phyloP scores from a whole-genome alignment of 2,888 invertebrate species.

The Tethea ocularis region DNA sequence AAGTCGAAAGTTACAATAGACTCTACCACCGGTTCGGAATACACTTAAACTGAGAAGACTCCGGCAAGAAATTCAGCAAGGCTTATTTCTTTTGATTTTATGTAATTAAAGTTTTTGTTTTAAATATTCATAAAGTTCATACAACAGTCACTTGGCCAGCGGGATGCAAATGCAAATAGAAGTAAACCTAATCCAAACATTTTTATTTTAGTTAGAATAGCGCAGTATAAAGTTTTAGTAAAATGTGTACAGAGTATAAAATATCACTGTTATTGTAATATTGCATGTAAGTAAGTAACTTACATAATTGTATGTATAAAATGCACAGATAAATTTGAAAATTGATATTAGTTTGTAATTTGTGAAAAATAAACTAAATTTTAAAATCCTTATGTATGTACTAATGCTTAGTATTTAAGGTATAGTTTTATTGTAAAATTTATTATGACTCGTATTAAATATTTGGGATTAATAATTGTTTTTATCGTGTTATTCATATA shows the following conservation, averaged over 20 bases:
- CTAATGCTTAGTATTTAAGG: slow-evolving; percentile 31
- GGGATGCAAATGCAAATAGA: no score
- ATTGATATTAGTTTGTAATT: slow-evolving; percentile 48
- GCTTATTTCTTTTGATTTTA: no score
- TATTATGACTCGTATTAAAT: slow-evolving; percentile 61
- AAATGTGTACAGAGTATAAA: slow-evolving; percentile 1
- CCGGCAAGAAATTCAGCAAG: no score
- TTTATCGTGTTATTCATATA: slow-evolving; percentile 11
- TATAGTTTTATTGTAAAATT: slow-evolving; percentile 54
- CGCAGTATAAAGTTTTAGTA: background rate
- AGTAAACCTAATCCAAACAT: background rate
- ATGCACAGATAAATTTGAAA: slow-evolving; percentile 45
- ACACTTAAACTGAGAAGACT: no score
- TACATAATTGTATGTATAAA: slow-evolving; percentile 36
- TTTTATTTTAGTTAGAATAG: background rate
- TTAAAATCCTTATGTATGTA: slow-evolving; percentile 29
- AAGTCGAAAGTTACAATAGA: no score
- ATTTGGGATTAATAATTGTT: slow-evolving; percentile 43
- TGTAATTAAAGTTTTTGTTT: no score
- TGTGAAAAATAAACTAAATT: slow-evolving; percentile 29
- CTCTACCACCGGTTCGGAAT: no score
- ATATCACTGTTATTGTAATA: slow-evolving; percentile 10
- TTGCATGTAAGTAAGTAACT: slow-evolving; percentile 1
- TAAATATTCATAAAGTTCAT: no score
- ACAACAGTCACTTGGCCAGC: no score